phyloP scores from a whole-genome alignment of 2,113 vertebrate species.

The Monopterus albus region DNA sequence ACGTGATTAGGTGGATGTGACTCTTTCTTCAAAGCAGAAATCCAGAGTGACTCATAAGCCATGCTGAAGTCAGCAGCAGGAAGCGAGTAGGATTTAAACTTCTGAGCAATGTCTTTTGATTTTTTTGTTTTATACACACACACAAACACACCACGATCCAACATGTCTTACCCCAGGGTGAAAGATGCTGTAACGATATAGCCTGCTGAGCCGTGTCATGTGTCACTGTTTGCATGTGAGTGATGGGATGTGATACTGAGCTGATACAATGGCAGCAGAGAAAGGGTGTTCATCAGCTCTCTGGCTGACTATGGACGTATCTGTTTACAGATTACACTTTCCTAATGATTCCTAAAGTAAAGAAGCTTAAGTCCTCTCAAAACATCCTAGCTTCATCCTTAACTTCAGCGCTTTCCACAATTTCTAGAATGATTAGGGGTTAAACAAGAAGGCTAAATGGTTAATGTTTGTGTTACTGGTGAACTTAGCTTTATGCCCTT shows the following conservation, averaged over 20 bases:
- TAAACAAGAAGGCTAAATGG: neutral
- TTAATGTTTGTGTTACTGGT: neutral
- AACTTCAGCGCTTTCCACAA: neutral
- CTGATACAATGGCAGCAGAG: conserved; percentile 44
- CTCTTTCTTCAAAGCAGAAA: neutral
- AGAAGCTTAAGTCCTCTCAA: conserved; percentile 60
- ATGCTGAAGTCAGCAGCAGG: conserved; percentile 10
- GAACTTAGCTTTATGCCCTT: neutral
- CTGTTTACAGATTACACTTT: conserved; percentile 76
- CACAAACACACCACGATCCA: neutral
- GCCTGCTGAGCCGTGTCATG: conserved; percentile 32
- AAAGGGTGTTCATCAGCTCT: conserved; percentile 50
- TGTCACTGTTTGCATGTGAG: conserved; percentile 44
- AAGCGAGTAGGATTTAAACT: conserved; percentile 14
- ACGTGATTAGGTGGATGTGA: conserved; percentile 32
- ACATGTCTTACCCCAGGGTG: conserved; percentile 18
- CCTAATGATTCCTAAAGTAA: conserved; percentile 62
- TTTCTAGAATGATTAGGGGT: conserved; percentile 11
- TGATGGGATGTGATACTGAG: conserved; percentile 53
- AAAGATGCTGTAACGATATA: conserved; percentile 41
- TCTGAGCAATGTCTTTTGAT: conserved; percentile 37
- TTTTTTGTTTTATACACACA: conserved; percentile 36
- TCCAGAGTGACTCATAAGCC: conserved; percentile 21
- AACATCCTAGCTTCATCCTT: conserved; percentile 42
- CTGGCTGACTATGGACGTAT: conserved; percentile 52